phyloP scores from a whole-genome alignment of 2,888 invertebrate species.

The Ophion obscuratus region DNA sequence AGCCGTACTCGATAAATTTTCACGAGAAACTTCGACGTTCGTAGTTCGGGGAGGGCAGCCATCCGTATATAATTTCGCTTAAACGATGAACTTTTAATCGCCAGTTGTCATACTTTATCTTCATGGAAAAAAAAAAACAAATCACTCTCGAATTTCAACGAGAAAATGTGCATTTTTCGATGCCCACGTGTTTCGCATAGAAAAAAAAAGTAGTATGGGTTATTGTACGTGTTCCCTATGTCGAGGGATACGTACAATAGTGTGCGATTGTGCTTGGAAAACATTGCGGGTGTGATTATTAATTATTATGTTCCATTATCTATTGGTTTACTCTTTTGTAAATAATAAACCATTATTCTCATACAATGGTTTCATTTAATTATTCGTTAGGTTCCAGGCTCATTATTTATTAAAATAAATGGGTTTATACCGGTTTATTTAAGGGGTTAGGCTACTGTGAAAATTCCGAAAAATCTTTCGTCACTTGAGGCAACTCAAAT shows the following conservation, averaged over 20 bases:
- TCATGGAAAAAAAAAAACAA: not conserved
- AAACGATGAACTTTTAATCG: not conserved
- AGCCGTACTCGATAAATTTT: constrained; percentile 39
- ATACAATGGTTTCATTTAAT: not conserved
- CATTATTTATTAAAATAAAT: not conserved
- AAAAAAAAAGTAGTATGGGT: not conserved
- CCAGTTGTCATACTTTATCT: not conserved
- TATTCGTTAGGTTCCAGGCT: not conserved
- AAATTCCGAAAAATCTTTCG: no score
- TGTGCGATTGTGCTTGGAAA: not conserved
- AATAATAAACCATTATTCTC: not conserved
- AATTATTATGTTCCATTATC: not conserved
- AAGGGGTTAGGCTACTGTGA: not conserved
- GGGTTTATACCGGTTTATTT: not conserved
- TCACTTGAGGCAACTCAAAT: no score
- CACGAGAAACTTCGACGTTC: constrained; percentile 41
- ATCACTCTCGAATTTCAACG: not conserved
- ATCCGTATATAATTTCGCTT: not conserved
- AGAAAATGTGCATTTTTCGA: not conserved
- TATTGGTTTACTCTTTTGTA: not conserved
- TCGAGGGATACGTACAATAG: not conserved
- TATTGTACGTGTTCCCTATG: not conserved
- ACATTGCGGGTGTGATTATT: not conserved
- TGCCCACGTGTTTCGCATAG: no score
- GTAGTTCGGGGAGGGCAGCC: not conserved